These are phyloP conservation scores for Alouatta palliata DNA, from an alignment of 2,113 vertebrate species.

Conservation along the genomic window DNA sequence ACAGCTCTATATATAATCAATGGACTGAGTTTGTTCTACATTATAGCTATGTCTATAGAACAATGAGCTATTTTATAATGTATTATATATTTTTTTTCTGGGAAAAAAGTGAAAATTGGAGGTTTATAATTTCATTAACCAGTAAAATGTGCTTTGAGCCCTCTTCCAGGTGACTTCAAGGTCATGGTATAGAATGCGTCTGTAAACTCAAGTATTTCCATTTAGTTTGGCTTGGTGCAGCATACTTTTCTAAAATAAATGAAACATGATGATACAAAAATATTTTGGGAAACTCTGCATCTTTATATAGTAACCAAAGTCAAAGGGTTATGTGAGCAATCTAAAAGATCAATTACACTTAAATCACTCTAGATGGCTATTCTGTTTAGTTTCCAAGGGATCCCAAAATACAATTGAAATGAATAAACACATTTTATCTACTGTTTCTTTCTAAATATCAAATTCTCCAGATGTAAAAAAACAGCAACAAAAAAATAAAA, in stretches of 20 bases:
- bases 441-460: neutral
- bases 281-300: conserved; percentile 61
- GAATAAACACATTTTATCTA: conserved; percentile 38
- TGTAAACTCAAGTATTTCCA: conserved; percentile 57
- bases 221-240: conserved; percentile 56
- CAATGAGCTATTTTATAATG: conserved; percentile 15
- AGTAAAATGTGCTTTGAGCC: neutral
- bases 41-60: neutral
- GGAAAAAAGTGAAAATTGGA: neutral
- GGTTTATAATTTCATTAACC: conserved; percentile 54
- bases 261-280: conserved; percentile 63
- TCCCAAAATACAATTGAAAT: conserved; percentile 15
- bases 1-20: neutral
- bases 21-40: neutral
- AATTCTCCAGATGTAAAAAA: neutral
- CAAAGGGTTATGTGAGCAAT: conserved; percentile 14
- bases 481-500: neutral
- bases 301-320: conserved; percentile 70
- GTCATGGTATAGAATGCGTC: conserved; percentile 46
- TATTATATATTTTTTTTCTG: conserved; percentile 13
- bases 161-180: conserved; percentile 42
- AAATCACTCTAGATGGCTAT: neutral
- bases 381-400: conserved; percentile 10
- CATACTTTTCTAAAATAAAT: conserved; percentile 57
- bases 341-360: conserved; percentile 49